Percentiles rank a stretch among this genome's conserved stretches.
Conservation (phyloP, 2,113 vertebrate species). For the Rostratula benghalensis region DNA sequence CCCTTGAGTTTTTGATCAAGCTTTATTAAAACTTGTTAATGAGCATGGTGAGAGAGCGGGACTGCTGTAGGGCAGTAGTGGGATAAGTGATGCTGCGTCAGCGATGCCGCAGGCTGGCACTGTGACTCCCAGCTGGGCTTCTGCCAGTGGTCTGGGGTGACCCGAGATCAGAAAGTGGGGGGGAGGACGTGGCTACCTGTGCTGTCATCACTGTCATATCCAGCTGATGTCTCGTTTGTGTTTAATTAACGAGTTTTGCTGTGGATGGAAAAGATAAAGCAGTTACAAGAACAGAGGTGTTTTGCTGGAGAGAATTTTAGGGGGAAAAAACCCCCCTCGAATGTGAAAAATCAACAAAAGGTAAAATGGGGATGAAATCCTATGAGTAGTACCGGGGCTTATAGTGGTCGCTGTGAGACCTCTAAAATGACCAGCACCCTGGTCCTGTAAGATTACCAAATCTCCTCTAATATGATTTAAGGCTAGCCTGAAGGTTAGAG, state of each 20-base stretch:
- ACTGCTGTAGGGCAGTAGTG: background rate
- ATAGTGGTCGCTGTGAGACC: background rate
- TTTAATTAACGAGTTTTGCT: background rate
- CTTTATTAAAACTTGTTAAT: background rate
- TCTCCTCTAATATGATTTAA: background rate
- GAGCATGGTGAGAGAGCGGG: background rate
- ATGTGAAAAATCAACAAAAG: background rate
- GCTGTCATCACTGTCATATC: background rate
- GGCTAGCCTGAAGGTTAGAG: background rate
- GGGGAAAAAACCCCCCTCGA: rapidly evolving
- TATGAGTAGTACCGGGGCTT: background rate
- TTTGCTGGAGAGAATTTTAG: background rate
- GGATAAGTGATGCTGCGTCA: rapidly evolving
- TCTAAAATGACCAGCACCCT: background rate
- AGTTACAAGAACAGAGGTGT: background rate
- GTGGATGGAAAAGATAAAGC: background rate
- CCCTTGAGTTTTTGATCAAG: background rate
- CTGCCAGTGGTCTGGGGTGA: rapidly evolving
- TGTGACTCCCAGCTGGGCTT: background rate
- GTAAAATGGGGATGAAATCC: background rate
- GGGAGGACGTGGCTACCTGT: background rate
- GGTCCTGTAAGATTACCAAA: background rate
- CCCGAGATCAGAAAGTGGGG: background rate
- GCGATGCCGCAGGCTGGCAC: background rate
- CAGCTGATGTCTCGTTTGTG: background rate